A percentile compares a stretch with the other conserved stretches of the same genome.
Conservation (phyloP, 2,113 vertebrate genomes). For the Hippopotamus amphibius region DNA sequence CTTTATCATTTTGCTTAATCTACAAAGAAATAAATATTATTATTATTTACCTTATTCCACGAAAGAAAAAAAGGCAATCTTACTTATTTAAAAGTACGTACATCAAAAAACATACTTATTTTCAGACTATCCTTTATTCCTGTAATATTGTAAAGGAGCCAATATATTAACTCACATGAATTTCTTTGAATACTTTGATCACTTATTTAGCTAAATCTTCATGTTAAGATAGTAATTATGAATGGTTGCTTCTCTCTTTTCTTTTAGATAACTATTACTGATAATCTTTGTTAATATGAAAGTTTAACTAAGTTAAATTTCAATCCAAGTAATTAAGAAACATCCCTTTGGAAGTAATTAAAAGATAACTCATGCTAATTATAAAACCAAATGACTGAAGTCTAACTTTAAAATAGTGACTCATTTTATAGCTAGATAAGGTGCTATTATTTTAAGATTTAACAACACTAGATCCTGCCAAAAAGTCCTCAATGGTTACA, state of each 20-base stretch:
- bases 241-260: background rate
- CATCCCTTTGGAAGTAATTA: slow-evolving; percentile 69
- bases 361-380: slow-evolving; percentile 67
- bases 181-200: background rate
- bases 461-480: slow-evolving; percentile 66
- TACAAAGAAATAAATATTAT: background rate
- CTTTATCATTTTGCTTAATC: background rate
- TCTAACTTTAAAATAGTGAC: slow-evolving; percentile 49
- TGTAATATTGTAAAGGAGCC: background rate
- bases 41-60: background rate
- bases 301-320: slow-evolving; percentile 31
- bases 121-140: background rate
- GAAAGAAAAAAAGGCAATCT: background rate
- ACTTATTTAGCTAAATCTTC: slow-evolving; percentile 29
- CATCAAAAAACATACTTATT: background rate
- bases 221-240: background rate
- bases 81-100: background rate
- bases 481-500: slow-evolving; percentile 67
- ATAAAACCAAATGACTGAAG: slow-evolving; percentile 37
- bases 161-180: background rate
- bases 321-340: slow-evolving; percentile 38
- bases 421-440: slow-evolving; percentile 57
- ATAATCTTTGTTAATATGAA: slow-evolving; percentile 1
- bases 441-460: slow-evolving; percentile 72
- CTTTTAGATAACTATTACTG: slow-evolving; percentile 26